Base-by-base conservation (phyloP, 2,888 invertebrate species). In the Lapara coniferarum region DNA sequence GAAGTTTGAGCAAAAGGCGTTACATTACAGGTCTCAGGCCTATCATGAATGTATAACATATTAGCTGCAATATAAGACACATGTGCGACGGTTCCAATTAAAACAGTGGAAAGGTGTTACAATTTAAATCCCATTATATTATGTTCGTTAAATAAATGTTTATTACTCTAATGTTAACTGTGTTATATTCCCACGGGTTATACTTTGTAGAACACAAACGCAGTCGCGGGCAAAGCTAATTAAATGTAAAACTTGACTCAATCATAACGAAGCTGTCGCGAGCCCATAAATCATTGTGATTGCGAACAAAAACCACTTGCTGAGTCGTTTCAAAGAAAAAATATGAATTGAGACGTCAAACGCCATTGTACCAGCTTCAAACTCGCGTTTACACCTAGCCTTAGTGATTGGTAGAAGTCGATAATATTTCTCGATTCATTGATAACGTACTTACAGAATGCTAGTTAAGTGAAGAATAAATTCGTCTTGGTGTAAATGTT, bases 291-390 rank as follows among this genome's bases (percentile, higher is more conserved):
- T 69, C 68, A 69, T 69, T 69, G 44, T 51, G 52, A 19, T 53
- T 53, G 44, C 19, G 19, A 59, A 69, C 59, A 67, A 69, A 69
- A 69, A 69, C 59, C 63, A 69, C 68, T 69, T 59, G 53, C 68
- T 25, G 52, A 63, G 68, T 25, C 68, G 68, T 66, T 69, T 69
- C 57, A 57, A 66, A 69, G 55, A 66, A 57, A 66, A 69, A 66
- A 84, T 82, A 81, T 79, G 77, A 81, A 88, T 85, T 81, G 86
- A 84, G 81, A 86, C 85, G 87, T 87, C 88, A 87, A 85, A 83
- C 69, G 70, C 77, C 75, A 81, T 88, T 88, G 88, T 88, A 84
- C 80, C 75, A 81, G 78, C 80, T 83, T 83, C 81, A 84, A 81
- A 82, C 78, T 79, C 74, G 73, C 76, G 77, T 81, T 84, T 83